These are phyloP conservation scores for Drosophila paracracens DNA, from an alignment of 2,888 invertebrate genomes.

Conservation along the genomic window DNA sequence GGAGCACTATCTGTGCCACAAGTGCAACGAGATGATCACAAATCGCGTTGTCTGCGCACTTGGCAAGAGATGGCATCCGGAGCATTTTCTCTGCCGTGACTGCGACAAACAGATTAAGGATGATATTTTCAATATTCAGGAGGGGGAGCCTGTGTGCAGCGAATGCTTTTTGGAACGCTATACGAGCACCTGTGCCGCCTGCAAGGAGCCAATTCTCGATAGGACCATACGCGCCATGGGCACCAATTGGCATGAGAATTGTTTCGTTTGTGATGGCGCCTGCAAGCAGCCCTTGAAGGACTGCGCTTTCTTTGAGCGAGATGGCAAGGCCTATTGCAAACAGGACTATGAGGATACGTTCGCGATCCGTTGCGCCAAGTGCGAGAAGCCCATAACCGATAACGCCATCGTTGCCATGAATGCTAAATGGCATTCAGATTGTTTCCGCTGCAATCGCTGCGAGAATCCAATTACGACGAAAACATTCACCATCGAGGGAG, in stretches of 20 bases:
- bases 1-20: constrained; percentile 67
- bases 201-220: constrained; percentile 93
- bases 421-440: constrained; percentile 96
- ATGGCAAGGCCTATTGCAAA: constrained; percentile 93
- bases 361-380: constrained; percentile 94
- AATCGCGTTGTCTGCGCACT: constrained; percentile 92
- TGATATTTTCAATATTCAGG: constrained; percentile 91
- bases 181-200: constrained; percentile 94
- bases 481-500: constrained; percentile 91
- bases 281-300: constrained; percentile 93
- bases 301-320: constrained; percentile 94
- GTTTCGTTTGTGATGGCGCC: constrained; percentile 92
- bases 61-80: constrained; percentile 96
- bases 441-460: constrained; percentile 97
- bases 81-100: constrained; percentile 95
- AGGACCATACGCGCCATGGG: constrained; percentile 95
- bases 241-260: constrained; percentile 95
- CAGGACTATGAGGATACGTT: constrained; percentile 93
- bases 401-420: constrained; percentile 94
- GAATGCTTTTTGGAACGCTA: constrained; percentile 94
- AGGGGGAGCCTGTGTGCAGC: constrained; percentile 94
- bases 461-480: constrained; percentile 90
- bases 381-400: constrained; percentile 92
- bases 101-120: constrained; percentile 95
- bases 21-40: constrained; percentile 74